These are phyloP conservation scores for Syrmaticus mikado DNA, from an alignment of 2,113 vertebrate genomes.

Conservation along the genomic window DNA sequence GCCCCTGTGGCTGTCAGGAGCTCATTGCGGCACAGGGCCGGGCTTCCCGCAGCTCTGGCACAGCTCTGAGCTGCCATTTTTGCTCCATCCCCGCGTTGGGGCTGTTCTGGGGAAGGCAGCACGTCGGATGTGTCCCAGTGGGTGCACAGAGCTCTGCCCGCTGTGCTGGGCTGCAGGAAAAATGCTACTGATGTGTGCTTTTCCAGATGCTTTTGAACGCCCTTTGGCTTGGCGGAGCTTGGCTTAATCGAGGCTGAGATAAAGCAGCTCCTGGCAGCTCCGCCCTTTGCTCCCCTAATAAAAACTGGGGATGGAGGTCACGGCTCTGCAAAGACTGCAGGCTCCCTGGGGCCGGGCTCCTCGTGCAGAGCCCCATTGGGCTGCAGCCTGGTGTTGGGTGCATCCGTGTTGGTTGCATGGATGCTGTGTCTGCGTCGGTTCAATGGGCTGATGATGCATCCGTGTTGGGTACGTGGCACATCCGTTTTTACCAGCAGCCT, in stretches of 20 bases:
- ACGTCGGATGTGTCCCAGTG: neutral
- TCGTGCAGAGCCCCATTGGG: neutral
- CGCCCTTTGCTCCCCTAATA: neutral
- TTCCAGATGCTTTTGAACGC: too few species aligned
- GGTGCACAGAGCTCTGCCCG: accelerated
- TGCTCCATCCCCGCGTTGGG: neutral
- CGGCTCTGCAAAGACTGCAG: neutral
- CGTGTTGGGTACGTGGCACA: neutral
- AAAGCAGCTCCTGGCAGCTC: accelerated
- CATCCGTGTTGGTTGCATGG: too few species aligned
- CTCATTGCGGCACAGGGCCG: neutral
- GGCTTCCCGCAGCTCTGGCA: neutral
- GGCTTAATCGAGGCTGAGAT: accelerated
- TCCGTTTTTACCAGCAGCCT: neutral
- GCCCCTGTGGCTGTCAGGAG: neutral
- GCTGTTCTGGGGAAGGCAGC: neutral
- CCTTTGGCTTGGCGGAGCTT: neutral
- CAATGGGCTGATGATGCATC: too few species aligned
- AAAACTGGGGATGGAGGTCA: accelerated
- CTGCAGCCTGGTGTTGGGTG: neutral
- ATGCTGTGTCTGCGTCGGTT: neutral
- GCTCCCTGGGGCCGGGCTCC: neutral
- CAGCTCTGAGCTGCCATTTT: slow-evolving; percentile 35
- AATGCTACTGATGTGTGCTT: neutral
- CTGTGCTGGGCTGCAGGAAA: neutral